Evolutionary conservation across 2,113 vertebrate genomes (phyloP), one percentile per base, ranked within the genome.

Genomic region (Acanthisitta chloris): DNA sequence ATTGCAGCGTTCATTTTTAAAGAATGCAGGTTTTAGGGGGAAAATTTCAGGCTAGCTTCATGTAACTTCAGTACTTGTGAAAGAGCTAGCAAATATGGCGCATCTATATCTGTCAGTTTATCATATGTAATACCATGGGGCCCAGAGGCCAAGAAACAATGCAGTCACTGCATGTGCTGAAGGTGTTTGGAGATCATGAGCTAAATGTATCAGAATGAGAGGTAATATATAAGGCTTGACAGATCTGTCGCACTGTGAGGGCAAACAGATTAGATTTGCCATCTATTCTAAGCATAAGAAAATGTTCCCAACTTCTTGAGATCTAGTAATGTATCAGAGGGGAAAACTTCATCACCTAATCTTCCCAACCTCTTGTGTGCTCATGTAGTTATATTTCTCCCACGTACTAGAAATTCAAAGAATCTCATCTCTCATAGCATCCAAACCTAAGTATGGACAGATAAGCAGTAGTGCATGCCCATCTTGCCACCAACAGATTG

Each of bases 401-500:
- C 14, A 15, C 8, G 21, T 23, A 33, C 42, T 43, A 55, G 36
- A 51, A 86, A 59, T 61, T 45, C 28, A 61, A 14, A 49, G 18
- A 18, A 61, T 4, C 6, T 6, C 0, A 0, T 26, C 8, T 58
- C 31, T 61, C 18, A 6, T 20, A 38, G 34, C 12, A 52, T 42
- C 71, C 49, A n/a, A 49, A 36, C 6, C 4, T 17, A 38, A 14
- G 46, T 38, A 34, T 12, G 14, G 31, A 9, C 34, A 31, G 25
- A 29, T 11, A 42, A 67, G 15, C 36, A 62, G 31, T 28, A 40
- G 15, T 4, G 6, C 8, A 15, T 0, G 1, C 33, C 11, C 8
- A 6, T n/a, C 38, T 65, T 0, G 0, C 46, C 4, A 1, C 29
- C 40, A 71, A 18, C 52, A 46, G 23, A 10, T 31, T 73, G 43